phyloP scores from a whole-genome alignment of 2,797 vertebrate genomes.

The Acrossocheilus fasciatus region DNA sequence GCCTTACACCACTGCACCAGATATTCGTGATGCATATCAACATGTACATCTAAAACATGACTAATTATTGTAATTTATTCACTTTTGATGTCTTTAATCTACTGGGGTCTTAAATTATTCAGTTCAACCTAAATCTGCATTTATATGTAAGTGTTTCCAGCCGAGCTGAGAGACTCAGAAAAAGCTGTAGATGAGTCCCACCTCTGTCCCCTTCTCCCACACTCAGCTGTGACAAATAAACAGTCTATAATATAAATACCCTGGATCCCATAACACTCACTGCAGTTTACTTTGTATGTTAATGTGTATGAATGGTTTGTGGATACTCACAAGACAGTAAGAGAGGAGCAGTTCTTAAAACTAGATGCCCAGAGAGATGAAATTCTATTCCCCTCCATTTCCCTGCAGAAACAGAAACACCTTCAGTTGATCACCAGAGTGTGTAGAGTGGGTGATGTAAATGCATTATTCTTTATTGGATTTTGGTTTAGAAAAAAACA shows the following conservation, averaged over 20 bases:
- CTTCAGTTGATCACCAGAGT: background rate
- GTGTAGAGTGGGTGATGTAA: background rate
- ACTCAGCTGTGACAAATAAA: background rate
- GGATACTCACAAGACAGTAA: constrained; percentile 74
- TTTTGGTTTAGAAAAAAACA: background rate
- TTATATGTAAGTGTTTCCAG: constrained; percentile 34
- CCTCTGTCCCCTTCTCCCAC: background rate
- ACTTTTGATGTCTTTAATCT: constrained; percentile 37
- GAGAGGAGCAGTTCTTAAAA: constrained; percentile 67
- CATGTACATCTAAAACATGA: constrained; percentile 42
- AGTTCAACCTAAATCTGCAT: constrained; percentile 38
- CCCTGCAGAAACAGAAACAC: constrained; percentile 61
- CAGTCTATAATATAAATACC: background rate
- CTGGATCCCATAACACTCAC: background rate
- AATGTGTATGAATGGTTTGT: constrained; percentile 12
- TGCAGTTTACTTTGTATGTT: background rate
- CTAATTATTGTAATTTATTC: constrained; percentile 50
- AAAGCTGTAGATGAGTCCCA: background rate
- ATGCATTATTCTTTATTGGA: background rate
- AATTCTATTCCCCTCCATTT: constrained; percentile 73
- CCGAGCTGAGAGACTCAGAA: constrained; percentile 1
- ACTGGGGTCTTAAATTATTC: constrained; percentile 29
- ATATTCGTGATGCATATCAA: constrained; percentile 13
- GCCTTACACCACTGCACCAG: background rate
- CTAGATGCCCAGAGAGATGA: constrained; percentile 55